Base-by-base conservation (phyloP, 2,888 invertebrate species). In the Drosophila monieri region DNA sequence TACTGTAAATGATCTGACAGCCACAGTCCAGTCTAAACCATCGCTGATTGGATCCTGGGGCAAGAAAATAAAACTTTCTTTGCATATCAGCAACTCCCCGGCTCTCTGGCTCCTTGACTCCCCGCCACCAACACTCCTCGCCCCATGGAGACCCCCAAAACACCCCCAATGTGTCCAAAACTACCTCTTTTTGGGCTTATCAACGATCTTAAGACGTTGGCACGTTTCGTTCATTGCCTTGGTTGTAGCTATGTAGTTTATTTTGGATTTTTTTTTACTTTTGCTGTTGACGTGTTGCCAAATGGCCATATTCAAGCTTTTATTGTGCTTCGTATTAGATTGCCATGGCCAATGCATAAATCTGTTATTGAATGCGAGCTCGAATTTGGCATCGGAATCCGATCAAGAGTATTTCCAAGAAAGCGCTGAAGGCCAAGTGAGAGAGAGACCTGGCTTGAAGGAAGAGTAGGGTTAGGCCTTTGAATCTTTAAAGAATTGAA, bases 161-260 rank as follows among this genome's bases (percentile, higher is more conserved):
- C 59, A 47, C 49, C 58, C 55, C 51, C 56, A 64, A 35, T 39
- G 60, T 60, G 60, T 44, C 65, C 58, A 37, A 61, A 59, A 76
- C 78, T 78, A 53, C 65, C 52, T 49, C 65, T 62, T 53, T 58
- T 64, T 56, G 30, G 74, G 78, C 77, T 85, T 87, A 81, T 81
- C 87, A 81, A 58, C 55, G 81, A 83, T 87, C 87, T 83, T 77
- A 78, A 85, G 74, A 77, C 81, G 85, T 87, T 80, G 81, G 81
- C 81, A 87, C 87, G 81, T 87, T 87, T 81, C 87, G 81, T 84
- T 85, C 81, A 87, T 87, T 81, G 85, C 78, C 81, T 85, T 80
- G 81, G 71, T 72, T 74, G 69, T 56, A 65, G 78, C 53, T 66
- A 48, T 74, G 52, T 46, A 62, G 48, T 55, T 46, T 43, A 23